Percentiles rank a stretch among this genome's conserved stretches.
These are phyloP conservation scores for Lophochroa leadbeateri DNA, from an alignment of 2,113 vertebrate species.

Conservation along the genomic window DNA sequence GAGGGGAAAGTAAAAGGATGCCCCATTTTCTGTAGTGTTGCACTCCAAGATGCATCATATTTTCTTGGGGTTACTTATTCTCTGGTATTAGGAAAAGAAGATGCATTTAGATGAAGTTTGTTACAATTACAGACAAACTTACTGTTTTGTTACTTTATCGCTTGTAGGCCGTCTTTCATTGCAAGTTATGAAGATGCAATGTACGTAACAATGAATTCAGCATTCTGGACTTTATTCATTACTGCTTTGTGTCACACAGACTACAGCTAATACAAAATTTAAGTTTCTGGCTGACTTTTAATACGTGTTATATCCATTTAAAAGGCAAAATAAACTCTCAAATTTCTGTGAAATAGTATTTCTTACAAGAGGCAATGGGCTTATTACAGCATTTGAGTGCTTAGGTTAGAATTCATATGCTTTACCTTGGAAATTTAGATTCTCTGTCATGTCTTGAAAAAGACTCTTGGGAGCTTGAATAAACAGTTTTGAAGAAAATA, in stretches of 20 bases:
- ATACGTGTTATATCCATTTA: constrained; percentile 9
- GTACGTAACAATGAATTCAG: not conserved
- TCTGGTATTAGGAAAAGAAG: not conserved
- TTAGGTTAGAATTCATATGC: constrained; percentile 2
- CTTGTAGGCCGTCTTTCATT: not conserved
- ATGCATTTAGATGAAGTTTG: not conserved
- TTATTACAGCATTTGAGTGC: not conserved
- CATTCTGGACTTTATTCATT: constrained; percentile 9
- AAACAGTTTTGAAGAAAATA: constrained; percentile 45
- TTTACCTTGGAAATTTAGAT: constrained; percentile 15
- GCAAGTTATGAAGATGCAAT: not conserved
- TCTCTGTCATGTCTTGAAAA: constrained; percentile 1
- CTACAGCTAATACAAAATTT: constrained; percentile 2
- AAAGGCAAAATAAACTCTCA: constrained; percentile 12
- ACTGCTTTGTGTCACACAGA: not conserved
- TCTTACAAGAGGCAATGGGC: constrained; percentile 38
- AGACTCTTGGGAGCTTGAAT: constrained; percentile 28
- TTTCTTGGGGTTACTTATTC: not conserved
- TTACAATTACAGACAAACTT: not conserved
- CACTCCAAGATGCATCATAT: not conserved
- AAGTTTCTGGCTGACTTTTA: constrained; percentile 24
- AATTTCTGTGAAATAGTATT: not conserved
- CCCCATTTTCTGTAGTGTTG: not conserved
- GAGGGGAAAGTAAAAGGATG: not conserved
- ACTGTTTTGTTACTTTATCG: not conserved